Evolutionary conservation across 2,888 invertebrate genomes (phyloP).

Genomic region (Caradrina kadenii): DNA sequence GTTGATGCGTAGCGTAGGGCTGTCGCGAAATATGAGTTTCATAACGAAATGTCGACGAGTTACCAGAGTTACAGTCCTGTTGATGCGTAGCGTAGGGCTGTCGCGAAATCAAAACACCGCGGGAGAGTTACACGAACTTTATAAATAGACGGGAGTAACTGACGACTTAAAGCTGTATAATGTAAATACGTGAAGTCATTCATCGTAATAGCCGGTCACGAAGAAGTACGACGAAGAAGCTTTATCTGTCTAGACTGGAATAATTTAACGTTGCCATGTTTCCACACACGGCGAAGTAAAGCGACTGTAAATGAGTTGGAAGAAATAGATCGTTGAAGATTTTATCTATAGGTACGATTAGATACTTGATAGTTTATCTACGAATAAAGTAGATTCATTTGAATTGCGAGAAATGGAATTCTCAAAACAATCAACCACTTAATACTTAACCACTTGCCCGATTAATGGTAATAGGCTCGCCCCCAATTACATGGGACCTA

Average conservation of each 20-base stretch:
- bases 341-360: conserved; percentile 11
- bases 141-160: conserved; percentile 74
- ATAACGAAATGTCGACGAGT: conserved; percentile 40
- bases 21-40: conserved; percentile 67
- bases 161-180: conserved; percentile 65
- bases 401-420: not conserved
- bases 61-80: conserved; percentile 25
- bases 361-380: conserved; percentile 1
- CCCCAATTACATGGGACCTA: too few species aligned
- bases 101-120: conserved; percentile 82
- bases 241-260: conserved; percentile 58
- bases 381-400: not conserved
- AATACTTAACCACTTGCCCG: too few species aligned
- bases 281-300: conserved; percentile 16
- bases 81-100: conserved; percentile 42
- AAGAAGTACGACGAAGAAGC: conserved; percentile 31
- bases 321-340: conserved; percentile 19
- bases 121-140: conserved; percentile 77
- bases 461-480: too few species aligned
- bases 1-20: conserved; percentile 22
- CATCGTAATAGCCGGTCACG: conserved; percentile 67
- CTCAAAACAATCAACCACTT: not conserved
- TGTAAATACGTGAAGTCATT: conserved; percentile 74
- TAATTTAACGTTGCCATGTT: conserved; percentile 37
- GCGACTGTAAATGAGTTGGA: conserved; percentile 25